Evolutionary conservation across 2,888 invertebrate genomes (phyloP).

Genomic region (Amphipoea oculea): DNA sequence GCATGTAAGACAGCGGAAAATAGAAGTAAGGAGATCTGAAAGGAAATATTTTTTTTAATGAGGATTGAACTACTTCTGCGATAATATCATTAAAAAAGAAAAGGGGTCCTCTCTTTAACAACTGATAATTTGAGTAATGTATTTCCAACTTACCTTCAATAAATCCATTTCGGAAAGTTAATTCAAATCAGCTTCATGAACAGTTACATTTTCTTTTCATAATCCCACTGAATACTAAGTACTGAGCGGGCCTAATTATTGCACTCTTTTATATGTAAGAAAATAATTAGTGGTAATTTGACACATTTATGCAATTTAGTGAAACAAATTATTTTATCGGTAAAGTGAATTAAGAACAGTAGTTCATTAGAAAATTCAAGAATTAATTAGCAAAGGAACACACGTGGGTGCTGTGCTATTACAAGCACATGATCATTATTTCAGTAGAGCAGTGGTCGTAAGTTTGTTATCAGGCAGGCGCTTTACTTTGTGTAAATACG

Average conservation of each 20-base stretch:
- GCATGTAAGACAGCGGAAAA: slow-evolving; percentile 23
- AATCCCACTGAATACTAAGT: neutral
- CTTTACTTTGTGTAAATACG: no score
- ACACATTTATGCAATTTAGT: slow-evolving; percentile 55
- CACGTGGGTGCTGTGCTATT: neutral
- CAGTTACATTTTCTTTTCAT: slow-evolving; percentile 34
- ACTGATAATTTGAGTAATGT: neutral
- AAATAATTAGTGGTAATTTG: slow-evolving; percentile 55
- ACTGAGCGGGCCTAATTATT: slow-evolving; percentile 3
- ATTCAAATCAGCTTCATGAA: neutral
- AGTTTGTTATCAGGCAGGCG: no score
- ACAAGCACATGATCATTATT: neutral
- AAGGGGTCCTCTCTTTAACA: neutral
- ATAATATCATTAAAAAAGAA: neutral
- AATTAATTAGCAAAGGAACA: slow-evolving; percentile 9
- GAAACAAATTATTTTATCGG: slow-evolving; percentile 60
- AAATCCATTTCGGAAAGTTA: slow-evolving; percentile 42
- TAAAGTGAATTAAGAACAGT: slow-evolving; percentile 23
- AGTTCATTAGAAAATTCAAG: slow-evolving; percentile 12
- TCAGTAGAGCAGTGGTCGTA: neutral
- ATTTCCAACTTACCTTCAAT: slow-evolving; percentile 38
- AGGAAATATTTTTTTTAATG: neutral
- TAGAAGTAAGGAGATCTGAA: slow-evolving; percentile 59
- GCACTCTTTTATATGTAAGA: slow-evolving; percentile 31
- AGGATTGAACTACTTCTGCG: neutral